Evolutionary conservation across 1,140 invertebrate genomes (phyloP).

Genomic region (Habropoda laboriosa): DNA sequence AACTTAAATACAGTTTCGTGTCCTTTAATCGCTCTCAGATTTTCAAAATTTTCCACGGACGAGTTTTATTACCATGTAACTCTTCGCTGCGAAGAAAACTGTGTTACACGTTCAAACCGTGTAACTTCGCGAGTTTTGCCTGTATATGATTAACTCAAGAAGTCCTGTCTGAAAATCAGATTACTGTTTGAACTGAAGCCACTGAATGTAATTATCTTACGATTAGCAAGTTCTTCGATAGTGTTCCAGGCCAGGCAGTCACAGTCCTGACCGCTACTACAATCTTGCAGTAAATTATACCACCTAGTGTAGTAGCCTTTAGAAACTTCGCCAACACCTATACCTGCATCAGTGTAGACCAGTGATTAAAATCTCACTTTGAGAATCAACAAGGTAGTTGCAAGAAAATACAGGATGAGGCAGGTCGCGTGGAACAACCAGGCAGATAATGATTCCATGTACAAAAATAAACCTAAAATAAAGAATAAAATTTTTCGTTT

Average conservation of each 20-base stretch:
- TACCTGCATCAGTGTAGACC: background rate
- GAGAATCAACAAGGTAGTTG: background rate
- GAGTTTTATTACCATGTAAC: conserved; percentile 12
- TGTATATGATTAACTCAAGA: conserved; percentile 47
- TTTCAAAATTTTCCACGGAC: background rate
- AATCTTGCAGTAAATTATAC: conserved; percentile 45
- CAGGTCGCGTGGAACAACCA: too few species aligned
- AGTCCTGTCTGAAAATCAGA: conserved; percentile 43
- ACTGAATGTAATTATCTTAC: conserved; percentile 60
- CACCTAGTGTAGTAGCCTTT: background rate
- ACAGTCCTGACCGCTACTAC: conserved; percentile 56
- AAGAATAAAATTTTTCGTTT: too few species aligned
- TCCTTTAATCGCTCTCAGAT: background rate
- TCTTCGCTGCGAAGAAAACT: background rate
- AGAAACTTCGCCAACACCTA: conserved; percentile 1
- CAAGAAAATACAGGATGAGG: too few species aligned
- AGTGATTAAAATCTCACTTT: background rate
- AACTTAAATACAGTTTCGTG: background rate
- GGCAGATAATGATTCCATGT: too few species aligned
- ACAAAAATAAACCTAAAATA: too few species aligned
- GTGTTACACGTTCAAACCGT: too few species aligned
- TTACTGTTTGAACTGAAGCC: conserved; percentile 56
- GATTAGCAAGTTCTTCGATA: conserved; percentile 50
- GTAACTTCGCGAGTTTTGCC: background rate
- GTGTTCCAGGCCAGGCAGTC: background rate